phyloP scores from a whole-genome alignment of 2,888 invertebrate genomes.

The Odiellus spinosus region DNA sequence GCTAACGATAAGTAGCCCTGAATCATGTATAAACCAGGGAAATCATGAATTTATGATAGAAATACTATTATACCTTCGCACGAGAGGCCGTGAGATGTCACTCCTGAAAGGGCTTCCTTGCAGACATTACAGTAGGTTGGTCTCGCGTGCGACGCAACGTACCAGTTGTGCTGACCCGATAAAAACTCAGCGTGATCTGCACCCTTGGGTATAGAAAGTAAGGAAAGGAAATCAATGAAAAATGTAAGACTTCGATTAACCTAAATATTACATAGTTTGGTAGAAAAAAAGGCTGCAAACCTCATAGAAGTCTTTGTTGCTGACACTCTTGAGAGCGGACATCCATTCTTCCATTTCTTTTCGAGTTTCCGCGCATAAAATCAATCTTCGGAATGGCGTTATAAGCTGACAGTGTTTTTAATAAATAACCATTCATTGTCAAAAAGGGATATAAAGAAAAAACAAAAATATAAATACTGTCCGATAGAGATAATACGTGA shows the following conservation, averaged over 20 bases:
- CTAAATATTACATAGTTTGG: neutral
- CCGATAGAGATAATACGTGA: too few species aligned
- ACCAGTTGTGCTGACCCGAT: constrained; percentile 60
- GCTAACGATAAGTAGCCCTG: too few species aligned
- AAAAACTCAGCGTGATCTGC: constrained; percentile 43
- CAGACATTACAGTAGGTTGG: constrained; percentile 97
- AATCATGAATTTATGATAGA: too few species aligned
- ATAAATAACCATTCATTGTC: neutral
- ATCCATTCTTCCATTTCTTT: constrained; percentile 89
- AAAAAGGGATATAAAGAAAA: constrained; percentile 15
- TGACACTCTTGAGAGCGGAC: constrained; percentile 56
- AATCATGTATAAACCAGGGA: too few species aligned
- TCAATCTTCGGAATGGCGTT: constrained; percentile 58
- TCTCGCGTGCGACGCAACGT: constrained; percentile 80
- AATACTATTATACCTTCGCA: constrained; percentile 74
- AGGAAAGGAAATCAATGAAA: neutral
- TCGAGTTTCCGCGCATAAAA: constrained; percentile 57
- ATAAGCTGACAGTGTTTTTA: constrained; percentile 27
- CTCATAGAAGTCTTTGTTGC: constrained; percentile 36
- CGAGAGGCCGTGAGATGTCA: constrained; percentile 85
- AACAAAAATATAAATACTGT: constrained; percentile 1
- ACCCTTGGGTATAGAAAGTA: constrained; percentile 15
- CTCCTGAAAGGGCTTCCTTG: constrained; percentile 74
- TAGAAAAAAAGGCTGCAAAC: constrained; percentile 23
- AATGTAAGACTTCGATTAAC: constrained; percentile 1